Percentiles rank a stretch among this genome's conserved stretches.
These are phyloP conservation scores for Eira barbara DNA, from an alignment of 2,113 vertebrate species.

Conservation along the genomic window DNA sequence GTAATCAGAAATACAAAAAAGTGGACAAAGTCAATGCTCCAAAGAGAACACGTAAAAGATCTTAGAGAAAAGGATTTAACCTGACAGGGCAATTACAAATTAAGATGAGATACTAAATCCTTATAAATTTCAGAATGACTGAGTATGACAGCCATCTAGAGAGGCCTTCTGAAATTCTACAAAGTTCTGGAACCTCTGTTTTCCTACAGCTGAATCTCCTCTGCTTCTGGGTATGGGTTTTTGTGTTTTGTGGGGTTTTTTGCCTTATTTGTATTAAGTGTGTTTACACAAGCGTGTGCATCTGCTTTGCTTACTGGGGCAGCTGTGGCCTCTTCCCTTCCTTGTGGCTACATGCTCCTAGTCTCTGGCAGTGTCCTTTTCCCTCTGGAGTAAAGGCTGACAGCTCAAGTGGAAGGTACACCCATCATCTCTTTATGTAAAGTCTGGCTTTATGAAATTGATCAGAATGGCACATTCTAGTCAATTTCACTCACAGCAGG, in stretches of 20 bases:
- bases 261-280: background rate
- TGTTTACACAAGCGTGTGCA: background rate
- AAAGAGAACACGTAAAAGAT: background rate
- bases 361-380: background rate
- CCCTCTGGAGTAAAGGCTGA: background rate
- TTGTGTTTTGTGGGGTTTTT: background rate
- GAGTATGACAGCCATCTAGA: background rate
- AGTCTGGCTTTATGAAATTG: background rate
- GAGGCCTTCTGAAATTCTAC: background rate
- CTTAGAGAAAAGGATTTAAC: background rate
- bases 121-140: background rate
- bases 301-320: background rate
- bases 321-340: background rate
- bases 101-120: background rate
- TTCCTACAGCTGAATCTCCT: background rate
- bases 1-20: background rate
- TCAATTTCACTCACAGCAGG: slow-evolving; percentile 58
- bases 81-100: background rate
- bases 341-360: background rate
- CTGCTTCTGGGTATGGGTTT: background rate
- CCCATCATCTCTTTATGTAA: background rate
- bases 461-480: slow-evolving; percentile 42
- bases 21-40: background rate
- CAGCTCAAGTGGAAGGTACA: slow-evolving; percentile 17
- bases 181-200: background rate